These are phyloP conservation scores for Boleophthalmus pectinirostris DNA, from an alignment of 2,113 vertebrate genomes.

Conservation along the genomic window DNA sequence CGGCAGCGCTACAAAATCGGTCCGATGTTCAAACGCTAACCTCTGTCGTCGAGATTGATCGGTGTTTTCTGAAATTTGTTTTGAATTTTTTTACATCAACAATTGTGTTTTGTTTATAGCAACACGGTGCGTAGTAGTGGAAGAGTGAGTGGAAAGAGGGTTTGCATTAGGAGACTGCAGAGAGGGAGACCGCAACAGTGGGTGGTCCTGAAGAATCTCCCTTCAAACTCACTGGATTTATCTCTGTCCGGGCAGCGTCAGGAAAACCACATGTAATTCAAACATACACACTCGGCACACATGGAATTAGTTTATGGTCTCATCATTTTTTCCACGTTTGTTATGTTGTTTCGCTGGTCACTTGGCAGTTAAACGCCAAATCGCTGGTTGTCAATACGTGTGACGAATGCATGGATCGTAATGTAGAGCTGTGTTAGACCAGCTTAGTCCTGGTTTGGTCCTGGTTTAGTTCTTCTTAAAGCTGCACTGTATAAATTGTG, in stretches of 20 bases:
- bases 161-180: slow-evolving; percentile 60
- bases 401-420: not conserved
- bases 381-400: not conserved
- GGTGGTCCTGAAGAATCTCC: slow-evolving; percentile 74
- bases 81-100: slow-evolving; percentile 56
- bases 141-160: slow-evolving; percentile 27
- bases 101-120: slow-evolving; percentile 57
- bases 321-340: slow-evolving; percentile 51
- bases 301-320: slow-evolving; percentile 50
- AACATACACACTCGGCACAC: slow-evolving; percentile 47
- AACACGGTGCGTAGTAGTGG: slow-evolving; percentile 40
- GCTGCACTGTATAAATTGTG: too few species aligned
- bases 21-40: not conserved
- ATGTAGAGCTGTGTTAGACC: not conserved
- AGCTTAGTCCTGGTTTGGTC: not conserved
- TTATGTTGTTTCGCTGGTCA: slow-evolving; percentile 25
- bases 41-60: slow-evolving; percentile 25
- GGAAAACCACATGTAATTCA: slow-evolving; percentile 49
- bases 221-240: slow-evolving; percentile 66
- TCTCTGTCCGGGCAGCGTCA: slow-evolving; percentile 52
- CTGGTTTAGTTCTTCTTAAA: not conserved
- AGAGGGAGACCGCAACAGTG: slow-evolving; percentile 61
- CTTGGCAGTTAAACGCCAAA: not conserved
- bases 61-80: slow-evolving; percentile 35
- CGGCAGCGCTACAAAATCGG: too few species aligned